Percentiles rank a stretch among this genome's conserved stretches.
These are phyloP conservation scores for Andrena minutula DNA, from an alignment of 2,888 invertebrate genomes.

Conservation along the genomic window DNA sequence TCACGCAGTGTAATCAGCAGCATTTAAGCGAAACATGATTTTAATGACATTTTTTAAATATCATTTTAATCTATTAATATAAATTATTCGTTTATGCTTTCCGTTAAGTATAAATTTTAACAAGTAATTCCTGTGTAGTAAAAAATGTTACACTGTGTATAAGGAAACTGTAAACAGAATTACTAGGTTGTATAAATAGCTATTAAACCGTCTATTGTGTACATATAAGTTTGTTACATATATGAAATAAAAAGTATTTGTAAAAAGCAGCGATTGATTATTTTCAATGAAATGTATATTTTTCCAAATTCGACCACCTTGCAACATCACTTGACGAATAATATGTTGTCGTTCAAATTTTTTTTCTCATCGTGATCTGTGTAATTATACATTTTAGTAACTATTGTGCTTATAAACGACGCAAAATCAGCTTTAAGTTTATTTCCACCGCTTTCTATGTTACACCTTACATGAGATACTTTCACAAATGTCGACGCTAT, in stretches of 20 bases:
- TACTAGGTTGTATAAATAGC: conserved; percentile 9
- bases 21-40: not conserved
- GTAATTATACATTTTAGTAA: conserved; percentile 76
- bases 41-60: not conserved
- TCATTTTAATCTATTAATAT: not conserved
- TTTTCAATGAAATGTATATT: not conserved
- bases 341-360: conserved; percentile 69
- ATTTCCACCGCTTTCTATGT: conserved; percentile 87
- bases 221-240: conserved; percentile 10
- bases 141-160: not conserved
- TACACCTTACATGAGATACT: conserved; percentile 87
- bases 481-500: conserved; percentile 88
- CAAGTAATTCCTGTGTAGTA: not conserved
- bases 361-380: conserved; percentile 73
- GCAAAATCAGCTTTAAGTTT: conserved; percentile 87
- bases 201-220: not conserved
- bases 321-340: conserved; percentile 55
- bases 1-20: not conserved
- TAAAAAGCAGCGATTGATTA: conserved; percentile 5
- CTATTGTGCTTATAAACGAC: conserved; percentile 77
- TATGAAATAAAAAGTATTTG: conserved; percentile 6
- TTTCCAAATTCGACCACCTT: not conserved
- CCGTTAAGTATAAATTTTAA: conserved; percentile 1
- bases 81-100: not conserved
- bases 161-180: conserved; percentile 5